Percentiles rank a stretch among this genome's conserved stretches.
phyloP scores from a whole-genome alignment of 2,888 invertebrate species.

The Petrolisthes cinctipes region DNA sequence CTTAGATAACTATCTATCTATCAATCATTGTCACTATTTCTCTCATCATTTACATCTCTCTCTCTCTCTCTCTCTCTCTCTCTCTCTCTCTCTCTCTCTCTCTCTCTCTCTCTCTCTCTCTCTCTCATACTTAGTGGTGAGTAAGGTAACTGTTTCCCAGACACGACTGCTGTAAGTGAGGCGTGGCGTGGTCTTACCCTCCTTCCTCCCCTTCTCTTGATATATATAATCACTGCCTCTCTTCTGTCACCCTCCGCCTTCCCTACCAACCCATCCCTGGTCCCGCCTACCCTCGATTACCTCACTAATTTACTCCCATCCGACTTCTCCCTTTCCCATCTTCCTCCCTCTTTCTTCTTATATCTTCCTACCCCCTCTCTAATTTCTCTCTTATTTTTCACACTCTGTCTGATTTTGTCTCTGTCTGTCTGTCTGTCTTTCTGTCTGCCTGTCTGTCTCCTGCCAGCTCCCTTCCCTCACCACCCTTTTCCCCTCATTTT shows the following conservation, averaged over 20 bases:
- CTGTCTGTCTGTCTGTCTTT: constrained; percentile 28
- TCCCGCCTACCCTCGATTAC: no score
- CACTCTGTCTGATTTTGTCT: constrained; percentile 40
- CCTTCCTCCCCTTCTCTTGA: no score
- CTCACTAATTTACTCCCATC: no score
- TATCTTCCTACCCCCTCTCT: neutral
- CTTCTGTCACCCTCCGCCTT: no score
- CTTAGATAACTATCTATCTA: no score
- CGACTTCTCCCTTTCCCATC: neutral
- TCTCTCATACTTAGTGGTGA: neutral
- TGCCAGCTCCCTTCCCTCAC: constrained; percentile 37
- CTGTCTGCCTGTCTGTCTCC: constrained; percentile 39
- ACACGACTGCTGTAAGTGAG: no score
- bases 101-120: constrained; percentile 32
- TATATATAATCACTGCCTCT: no score
- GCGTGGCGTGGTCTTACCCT: no score
- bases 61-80: constrained; percentile 21
- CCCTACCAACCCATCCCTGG: no score
- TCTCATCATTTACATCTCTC: neutral
- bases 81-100: constrained; percentile 20
- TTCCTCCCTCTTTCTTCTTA: neutral
- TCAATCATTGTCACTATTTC: neutral
- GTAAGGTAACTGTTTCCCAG: no score
- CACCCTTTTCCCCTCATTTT: constrained; percentile 41
- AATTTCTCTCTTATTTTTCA: no score